phyloP scores from a whole-genome alignment of 2,888 invertebrate species.

The Pilophorus perplexus region DNA sequence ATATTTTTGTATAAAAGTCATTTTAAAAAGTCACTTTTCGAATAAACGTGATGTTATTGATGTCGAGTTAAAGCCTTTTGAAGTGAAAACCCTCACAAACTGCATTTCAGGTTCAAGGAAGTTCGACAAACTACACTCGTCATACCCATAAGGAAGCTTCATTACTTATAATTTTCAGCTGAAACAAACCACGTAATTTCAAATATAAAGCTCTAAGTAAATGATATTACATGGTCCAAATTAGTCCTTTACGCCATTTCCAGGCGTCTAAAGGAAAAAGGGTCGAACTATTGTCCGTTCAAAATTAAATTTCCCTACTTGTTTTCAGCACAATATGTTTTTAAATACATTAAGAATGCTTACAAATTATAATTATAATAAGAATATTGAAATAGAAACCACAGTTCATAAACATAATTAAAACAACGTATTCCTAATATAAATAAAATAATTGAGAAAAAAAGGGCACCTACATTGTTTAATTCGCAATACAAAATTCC shows the following conservation, averaged over 20 bases:
- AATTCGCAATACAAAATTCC: conserved; percentile 42
- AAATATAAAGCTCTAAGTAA: conserved; percentile 4
- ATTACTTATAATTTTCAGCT: conserved; percentile 31
- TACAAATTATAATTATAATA: conserved; percentile 20
- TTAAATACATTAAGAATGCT: conserved; percentile 12
- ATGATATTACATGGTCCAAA: too few relatives aligned
- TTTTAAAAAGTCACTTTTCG: conserved; percentile 17
- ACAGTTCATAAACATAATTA: conserved; percentile 20
- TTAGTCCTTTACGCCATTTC: too few relatives aligned
- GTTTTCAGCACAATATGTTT: background rate
- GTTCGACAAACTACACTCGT: background rate
- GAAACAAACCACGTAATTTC: conserved; percentile 22
- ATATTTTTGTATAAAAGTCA: conserved; percentile 34
- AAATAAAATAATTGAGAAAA: conserved; percentile 6
- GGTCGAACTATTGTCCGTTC: background rate
- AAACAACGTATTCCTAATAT: conserved; percentile 16
- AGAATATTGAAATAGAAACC: conserved; percentile 22
- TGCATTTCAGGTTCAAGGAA: too few relatives aligned
- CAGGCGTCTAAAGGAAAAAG: too few relatives aligned
- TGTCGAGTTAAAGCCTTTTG: too few relatives aligned
- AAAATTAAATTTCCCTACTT: background rate
- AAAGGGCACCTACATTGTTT: background rate
- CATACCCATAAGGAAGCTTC: conserved; percentile 22
- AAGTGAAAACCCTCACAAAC: too few relatives aligned
- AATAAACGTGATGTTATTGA: conserved; percentile 26